Conservation (phyloP, 1,140 invertebrate genomes). For the Medauroidea extradentata region DNA sequence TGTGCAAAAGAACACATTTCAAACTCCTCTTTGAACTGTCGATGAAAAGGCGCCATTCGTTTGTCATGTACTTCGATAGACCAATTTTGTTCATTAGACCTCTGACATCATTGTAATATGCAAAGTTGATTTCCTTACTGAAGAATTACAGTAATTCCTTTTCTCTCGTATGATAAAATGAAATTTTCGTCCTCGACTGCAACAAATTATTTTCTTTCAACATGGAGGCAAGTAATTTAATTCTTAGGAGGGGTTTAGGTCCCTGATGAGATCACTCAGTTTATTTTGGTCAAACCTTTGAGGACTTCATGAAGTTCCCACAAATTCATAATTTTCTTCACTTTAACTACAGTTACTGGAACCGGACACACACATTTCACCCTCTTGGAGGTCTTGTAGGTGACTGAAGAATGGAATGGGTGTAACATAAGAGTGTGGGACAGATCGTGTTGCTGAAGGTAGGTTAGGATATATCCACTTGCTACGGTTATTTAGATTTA, state of each 20-base stretch:
- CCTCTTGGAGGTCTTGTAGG: too few relatives aligned
- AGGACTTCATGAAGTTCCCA: slow-evolving; percentile 5
- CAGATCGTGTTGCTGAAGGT: slow-evolving; percentile 18
- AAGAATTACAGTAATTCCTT: neutral
- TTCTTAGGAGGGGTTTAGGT: slow-evolving; percentile 15
- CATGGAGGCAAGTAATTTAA: slow-evolving; percentile 16
- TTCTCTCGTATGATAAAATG: slow-evolving; percentile 14
- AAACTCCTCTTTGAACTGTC: slow-evolving; percentile 37
- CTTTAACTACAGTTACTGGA: too few relatives aligned
- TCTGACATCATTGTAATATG: neutral
- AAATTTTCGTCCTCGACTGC: slow-evolving; percentile 11
- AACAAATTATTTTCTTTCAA: slow-evolving; percentile 8
- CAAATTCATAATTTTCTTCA: slow-evolving; percentile 13
- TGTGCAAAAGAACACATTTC: slow-evolving; percentile 41
- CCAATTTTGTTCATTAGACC: neutral
- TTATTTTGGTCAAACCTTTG: slow-evolving; percentile 15
- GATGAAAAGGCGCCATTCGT: slow-evolving; percentile 21
- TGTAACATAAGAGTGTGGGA: slow-evolving; percentile 17
- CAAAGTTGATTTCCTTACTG: neutral
- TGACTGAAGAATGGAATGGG: slow-evolving; percentile 10
- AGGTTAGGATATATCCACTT: slow-evolving; percentile 30
- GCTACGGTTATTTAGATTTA: slow-evolving; percentile 24
- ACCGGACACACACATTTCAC: too few relatives aligned
- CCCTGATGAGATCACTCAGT: slow-evolving; percentile 10
- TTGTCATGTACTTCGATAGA: neutral